Percentiles rank a stretch among this genome's conserved stretches.
Conservation (phyloP, 2,797 vertebrate species). For the Esox masquinongy region DNA sequence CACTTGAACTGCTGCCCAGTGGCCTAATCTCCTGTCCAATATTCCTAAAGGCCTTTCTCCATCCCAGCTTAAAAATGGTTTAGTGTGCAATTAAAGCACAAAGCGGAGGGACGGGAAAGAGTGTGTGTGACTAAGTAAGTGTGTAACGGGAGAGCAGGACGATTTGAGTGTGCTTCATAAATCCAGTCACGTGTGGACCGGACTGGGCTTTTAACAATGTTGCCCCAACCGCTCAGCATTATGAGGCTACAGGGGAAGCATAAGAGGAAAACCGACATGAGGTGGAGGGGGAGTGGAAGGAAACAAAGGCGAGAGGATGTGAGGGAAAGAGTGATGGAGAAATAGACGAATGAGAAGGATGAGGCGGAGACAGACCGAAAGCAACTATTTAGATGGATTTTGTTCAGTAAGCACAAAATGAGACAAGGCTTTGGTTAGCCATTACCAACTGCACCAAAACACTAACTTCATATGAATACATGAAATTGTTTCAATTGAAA, state of each 20-base stretch:
- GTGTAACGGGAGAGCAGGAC: slow-evolving; percentile 1
- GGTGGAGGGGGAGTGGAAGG: slow-evolving; percentile 5
- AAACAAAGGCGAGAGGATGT: slow-evolving; percentile 44
- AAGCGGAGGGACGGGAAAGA: background rate
- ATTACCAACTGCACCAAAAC: no score
- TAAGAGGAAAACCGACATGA: slow-evolving; percentile 12
- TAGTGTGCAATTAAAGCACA: slow-evolving; percentile 24
- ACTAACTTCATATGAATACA: no score
- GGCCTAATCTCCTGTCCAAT: slow-evolving; percentile 38
- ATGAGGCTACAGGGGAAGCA: slow-evolving; percentile 30
- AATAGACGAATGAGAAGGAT: slow-evolving; percentile 52
- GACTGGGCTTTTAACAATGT: slow-evolving; percentile 44
- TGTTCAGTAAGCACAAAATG: no score
- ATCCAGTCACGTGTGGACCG: slow-evolving; percentile 64
- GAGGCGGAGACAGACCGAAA: slow-evolving; percentile 45
- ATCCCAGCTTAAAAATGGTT: slow-evolving; percentile 19
- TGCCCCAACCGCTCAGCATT: slow-evolving; percentile 56
- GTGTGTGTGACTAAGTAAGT: background rate
- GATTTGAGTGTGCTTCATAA: slow-evolving; percentile 35
- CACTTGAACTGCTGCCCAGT: slow-evolving; percentile 48
- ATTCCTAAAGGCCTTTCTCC: slow-evolving; percentile 16
- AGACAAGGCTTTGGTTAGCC: no score
- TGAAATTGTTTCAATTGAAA: no score
- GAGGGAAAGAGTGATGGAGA: slow-evolving; percentile 36
- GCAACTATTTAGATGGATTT: background rate